Evolutionary conservation across 2,797 vertebrate species (phyloP).

Genomic region (Xyrichtys novacula): DNA sequence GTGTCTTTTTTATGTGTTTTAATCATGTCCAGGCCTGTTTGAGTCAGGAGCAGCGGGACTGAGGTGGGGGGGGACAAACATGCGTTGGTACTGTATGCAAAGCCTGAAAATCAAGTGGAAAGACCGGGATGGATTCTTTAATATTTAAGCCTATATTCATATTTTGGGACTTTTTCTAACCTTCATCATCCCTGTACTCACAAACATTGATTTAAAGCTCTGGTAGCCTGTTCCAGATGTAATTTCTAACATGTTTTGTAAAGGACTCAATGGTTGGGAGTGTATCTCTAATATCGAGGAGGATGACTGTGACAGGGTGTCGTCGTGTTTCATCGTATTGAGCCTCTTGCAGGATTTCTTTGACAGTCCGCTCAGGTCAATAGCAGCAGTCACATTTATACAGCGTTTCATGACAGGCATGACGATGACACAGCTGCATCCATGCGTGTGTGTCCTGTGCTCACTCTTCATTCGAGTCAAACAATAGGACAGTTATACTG

Average conservation of each 20-base stretch:
- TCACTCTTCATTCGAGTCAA: slow-evolving; percentile 48
- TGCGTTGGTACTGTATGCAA: no score
- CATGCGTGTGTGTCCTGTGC: slow-evolving; percentile 16
- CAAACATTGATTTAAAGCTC: background rate
- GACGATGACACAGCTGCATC: slow-evolving; percentile 43
- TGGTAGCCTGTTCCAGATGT: no score
- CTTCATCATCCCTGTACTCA: no score
- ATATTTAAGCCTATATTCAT: no score
- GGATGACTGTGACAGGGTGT: background rate
- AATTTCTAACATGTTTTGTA: no score
- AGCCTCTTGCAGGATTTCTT: background rate
- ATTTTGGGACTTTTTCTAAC: no score
- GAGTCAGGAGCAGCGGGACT: no score
- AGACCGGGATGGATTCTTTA: no score
- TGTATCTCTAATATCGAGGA: background rate
- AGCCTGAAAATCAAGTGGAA: no score
- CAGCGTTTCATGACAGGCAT: slow-evolving; percentile 44
- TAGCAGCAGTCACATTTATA: slow-evolving; percentile 11
- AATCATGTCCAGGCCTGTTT: no score
- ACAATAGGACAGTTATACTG: slow-evolving; percentile 78
- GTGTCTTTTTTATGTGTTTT: no score
- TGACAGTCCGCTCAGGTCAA: background rate
- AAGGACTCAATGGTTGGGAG: background rate
- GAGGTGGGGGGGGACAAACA: no score
- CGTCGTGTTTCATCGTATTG: background rate